Percentiles rank a stretch among this genome's conserved stretches.
These are phyloP conservation scores for Eupithecia centaureata DNA, from an alignment of 2,888 invertebrate species.

Conservation along the genomic window DNA sequence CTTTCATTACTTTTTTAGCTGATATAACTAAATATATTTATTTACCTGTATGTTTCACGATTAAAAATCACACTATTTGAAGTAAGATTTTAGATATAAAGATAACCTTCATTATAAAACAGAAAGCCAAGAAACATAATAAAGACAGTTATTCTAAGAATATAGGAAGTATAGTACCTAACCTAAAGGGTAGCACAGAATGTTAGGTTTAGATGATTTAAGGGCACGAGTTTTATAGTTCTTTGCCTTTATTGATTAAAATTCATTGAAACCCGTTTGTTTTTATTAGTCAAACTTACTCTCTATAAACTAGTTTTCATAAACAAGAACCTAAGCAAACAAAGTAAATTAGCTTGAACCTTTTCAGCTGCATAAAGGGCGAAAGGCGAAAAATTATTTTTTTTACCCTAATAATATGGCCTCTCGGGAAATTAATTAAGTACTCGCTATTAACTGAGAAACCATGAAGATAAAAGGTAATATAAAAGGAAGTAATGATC, in stretches of 20 bases:
- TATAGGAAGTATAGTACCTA: too few relatives aligned
- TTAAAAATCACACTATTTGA: too few relatives aligned
- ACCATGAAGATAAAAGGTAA: slow-evolving; percentile 28
- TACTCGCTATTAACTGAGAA: slow-evolving; percentile 39
- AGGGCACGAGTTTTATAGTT: neutral
- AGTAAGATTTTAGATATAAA: too few relatives aligned
- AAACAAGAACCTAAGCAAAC: neutral
- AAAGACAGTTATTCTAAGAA: too few relatives aligned
- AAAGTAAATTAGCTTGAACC: slow-evolving; percentile 9
- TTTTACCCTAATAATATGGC: slow-evolving; percentile 63
- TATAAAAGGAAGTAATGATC: slow-evolving; percentile 25
- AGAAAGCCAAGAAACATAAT: too few relatives aligned
- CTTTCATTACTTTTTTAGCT: too few relatives aligned
- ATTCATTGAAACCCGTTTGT: neutral
- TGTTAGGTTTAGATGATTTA: neutral
- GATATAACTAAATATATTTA: too few relatives aligned
- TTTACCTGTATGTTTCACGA: too few relatives aligned
- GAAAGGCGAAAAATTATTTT: slow-evolving; percentile 67
- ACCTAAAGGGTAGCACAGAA: too few relatives aligned
- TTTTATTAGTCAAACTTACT: neutral
- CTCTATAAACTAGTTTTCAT: neutral
- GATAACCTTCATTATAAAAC: too few relatives aligned
- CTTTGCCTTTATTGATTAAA: neutral
- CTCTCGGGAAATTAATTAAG: slow-evolving; percentile 62
- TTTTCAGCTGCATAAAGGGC: slow-evolving; percentile 6